phyloP scores from a whole-genome alignment of 2,797 vertebrate genomes.

The Pangasius djambal region DNA sequence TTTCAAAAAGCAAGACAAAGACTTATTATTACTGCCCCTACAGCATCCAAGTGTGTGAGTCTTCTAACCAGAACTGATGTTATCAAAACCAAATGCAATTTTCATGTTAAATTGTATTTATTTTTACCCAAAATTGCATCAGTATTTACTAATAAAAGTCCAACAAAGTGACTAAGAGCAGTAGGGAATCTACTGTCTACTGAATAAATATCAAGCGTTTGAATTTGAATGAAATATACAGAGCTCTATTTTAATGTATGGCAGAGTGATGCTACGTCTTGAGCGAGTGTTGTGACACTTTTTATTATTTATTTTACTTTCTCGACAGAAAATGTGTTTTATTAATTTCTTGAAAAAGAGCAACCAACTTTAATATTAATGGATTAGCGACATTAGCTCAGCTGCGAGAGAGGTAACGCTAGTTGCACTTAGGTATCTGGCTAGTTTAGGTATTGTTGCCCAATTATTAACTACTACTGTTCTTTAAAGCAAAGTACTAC shows the following conservation, averaged over 20 bases:
- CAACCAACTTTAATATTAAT: background rate
- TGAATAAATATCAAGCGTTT: background rate
- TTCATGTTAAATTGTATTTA: slow-evolving; percentile 5
- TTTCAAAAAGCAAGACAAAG: slow-evolving; percentile 7
- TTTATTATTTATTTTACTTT: background rate
- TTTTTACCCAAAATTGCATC: slow-evolving; percentile 9
- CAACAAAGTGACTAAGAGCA: background rate
- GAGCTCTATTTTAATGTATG: no score
- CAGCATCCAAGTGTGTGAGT: background rate
- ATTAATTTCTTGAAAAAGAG: background rate
- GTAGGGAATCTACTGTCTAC: background rate
- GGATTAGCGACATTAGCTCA: background rate
- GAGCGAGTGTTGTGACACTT: background rate
- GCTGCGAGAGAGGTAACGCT: background rate
- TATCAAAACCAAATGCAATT: slow-evolving; percentile 5
- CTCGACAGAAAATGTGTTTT: background rate
- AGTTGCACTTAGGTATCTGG: background rate
- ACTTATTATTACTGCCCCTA: slow-evolving; percentile 10
- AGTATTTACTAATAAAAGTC: slow-evolving; percentile 6
- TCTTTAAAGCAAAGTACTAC: background rate
- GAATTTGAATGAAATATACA: background rate
- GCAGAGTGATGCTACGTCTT: background rate
- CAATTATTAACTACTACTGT: background rate
- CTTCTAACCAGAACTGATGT: background rate
- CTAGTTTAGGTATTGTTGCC: background rate